Percentiles rank a stretch among this genome's conserved stretches.
Evolutionary conservation across 2,888 invertebrate genomes (phyloP).

Genomic region (Trichopoda pennipes): DNA sequence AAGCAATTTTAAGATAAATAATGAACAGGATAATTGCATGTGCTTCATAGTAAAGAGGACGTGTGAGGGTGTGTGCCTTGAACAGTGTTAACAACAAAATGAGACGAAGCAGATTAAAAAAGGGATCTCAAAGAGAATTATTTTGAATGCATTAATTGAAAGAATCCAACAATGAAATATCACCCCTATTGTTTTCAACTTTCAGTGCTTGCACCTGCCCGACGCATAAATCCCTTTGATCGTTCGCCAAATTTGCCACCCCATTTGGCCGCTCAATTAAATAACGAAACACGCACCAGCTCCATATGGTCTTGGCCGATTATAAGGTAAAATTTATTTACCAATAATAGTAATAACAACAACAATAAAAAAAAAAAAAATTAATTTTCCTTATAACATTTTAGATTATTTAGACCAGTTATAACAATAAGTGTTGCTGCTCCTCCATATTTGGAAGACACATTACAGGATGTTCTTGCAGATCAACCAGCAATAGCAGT

Average conservation of each 20-base stretch:
- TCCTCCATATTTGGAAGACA: constrained; percentile 75
- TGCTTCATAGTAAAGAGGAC: no score
- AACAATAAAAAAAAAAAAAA: background rate
- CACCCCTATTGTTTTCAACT: constrained; percentile 3
- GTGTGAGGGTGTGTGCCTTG: no score
- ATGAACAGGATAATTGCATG: no score
- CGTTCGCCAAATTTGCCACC: constrained; percentile 77
- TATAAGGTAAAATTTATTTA: constrained; percentile 72
- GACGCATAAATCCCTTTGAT: constrained; percentile 80
- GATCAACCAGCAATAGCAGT: background rate
- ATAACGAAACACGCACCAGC: constrained; percentile 64
- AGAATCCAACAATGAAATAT: background rate
- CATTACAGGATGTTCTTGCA: constrained; percentile 62
- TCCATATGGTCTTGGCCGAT: constrained; percentile 75
- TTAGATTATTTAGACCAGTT: constrained; percentile 71
- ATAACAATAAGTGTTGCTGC: constrained; percentile 76
- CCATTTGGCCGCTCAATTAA: constrained; percentile 74
- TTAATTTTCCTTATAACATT: background rate
- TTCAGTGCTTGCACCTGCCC: constrained; percentile 73
- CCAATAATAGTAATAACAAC: background rate
- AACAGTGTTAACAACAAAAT: no score
- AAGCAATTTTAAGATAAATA: no score
- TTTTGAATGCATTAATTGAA: no score
- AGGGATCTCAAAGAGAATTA: no score
- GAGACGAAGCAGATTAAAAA: no score